These are phyloP conservation scores for Eclectus roratus DNA, from an alignment of 2,113 vertebrate genomes.

Conservation along the genomic window DNA sequence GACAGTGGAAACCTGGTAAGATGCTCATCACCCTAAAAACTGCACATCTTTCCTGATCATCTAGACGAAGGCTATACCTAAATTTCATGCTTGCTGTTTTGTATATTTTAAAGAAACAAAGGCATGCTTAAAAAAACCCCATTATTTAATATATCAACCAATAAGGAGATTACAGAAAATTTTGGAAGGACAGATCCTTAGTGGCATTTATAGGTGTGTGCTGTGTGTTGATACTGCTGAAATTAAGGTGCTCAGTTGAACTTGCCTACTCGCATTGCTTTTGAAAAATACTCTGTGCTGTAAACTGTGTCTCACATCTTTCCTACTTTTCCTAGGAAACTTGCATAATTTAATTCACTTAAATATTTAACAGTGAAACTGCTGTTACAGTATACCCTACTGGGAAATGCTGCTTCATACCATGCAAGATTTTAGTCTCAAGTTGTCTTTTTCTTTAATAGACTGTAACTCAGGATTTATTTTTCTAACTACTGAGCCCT, in stretches of 20 bases:
- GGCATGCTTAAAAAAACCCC: background rate
- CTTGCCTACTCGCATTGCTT: background rate
- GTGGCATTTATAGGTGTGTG: background rate
- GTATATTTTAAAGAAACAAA: background rate
- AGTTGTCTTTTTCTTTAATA: background rate
- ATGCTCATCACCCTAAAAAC: background rate
- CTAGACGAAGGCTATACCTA: background rate
- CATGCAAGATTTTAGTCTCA: background rate
- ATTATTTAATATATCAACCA: background rate
- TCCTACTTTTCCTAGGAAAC: background rate
- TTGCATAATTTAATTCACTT: background rate
- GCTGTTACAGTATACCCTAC: background rate
- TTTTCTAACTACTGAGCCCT: background rate
- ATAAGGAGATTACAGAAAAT: background rate
- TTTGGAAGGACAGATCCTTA: background rate
- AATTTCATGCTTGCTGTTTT: background rate
- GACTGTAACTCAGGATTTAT: background rate
- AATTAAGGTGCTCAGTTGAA: background rate
- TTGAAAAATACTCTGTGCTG: fast-evolving
- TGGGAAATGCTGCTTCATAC: background rate
- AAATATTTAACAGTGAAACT: background rate
- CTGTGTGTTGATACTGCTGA: background rate
- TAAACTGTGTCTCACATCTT: background rate
- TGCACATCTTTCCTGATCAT: background rate
- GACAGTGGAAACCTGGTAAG: background rate